These are phyloP conservation scores for Novumbra hubbsi DNA, from an alignment of 2,797 vertebrate species.

Conservation along the genomic window DNA sequence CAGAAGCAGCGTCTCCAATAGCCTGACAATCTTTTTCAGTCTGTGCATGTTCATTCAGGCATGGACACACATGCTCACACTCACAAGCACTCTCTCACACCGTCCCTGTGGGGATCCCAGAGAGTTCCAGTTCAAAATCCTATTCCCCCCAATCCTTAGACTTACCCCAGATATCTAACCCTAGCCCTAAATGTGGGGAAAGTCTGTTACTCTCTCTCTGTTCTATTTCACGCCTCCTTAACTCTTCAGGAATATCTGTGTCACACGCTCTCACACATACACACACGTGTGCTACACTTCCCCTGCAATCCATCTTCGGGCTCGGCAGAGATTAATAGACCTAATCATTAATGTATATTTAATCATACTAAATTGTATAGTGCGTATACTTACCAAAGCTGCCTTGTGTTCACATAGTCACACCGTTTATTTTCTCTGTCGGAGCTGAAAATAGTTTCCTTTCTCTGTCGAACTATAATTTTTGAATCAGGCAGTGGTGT, in stretches of 20 bases:
- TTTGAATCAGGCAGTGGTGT: conserved; percentile 27
- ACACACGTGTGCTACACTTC: conserved; percentile 6
- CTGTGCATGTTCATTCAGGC: neutral
- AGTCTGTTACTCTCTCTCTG: too few relatives aligned
- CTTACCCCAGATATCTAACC: too few relatives aligned
- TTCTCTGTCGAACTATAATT: conserved; percentile 19
- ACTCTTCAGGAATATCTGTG: too few relatives aligned
- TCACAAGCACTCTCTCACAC: conserved; percentile 16
- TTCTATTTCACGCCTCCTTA: too few relatives aligned
- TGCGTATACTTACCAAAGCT: conserved; percentile 27
- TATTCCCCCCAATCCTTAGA: too few relatives aligned
- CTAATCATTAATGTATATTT: conserved; percentile 19
- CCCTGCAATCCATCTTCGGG: neutral
- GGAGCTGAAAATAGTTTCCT: conserved; percentile 3
- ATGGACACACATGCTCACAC: conserved; percentile 2
- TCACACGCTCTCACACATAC: neutral
- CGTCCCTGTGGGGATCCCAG: neutral
- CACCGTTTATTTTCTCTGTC: conserved; percentile 41
- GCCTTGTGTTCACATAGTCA: conserved; percentile 1
- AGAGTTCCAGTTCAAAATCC: neutral
- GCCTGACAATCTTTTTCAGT: conserved; percentile 42
- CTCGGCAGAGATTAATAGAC: neutral
- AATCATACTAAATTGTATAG: conserved; percentile 21
- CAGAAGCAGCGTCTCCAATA: conserved; percentile 49
- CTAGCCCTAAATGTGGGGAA: too few relatives aligned